Base-by-base conservation (phyloP, 2,797 vertebrate species). In the Acropternis orthonyx region DNA sequence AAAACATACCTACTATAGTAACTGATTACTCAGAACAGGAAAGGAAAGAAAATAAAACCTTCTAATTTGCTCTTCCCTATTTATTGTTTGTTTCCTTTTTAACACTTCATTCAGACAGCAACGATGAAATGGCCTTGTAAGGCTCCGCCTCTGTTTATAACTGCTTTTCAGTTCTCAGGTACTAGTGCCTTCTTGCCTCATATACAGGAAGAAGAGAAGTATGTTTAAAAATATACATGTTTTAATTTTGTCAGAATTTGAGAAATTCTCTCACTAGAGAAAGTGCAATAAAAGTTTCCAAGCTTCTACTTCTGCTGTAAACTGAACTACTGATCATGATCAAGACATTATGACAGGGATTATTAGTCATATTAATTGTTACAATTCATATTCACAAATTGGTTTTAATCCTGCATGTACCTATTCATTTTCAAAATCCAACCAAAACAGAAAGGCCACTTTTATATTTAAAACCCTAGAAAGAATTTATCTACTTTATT, bases 61-160 rank as follows among this genome's bases (percentile, higher is more conserved):
- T 59, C 67, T 77, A 30, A 85, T 39, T 89, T 37, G 54, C 8
- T 86, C n/a, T 78, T 91, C 37, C 52, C 32, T 82, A 26, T 67
- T 85, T 93, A 78, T 52, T 82, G 56, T 59, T 90, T 88, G 49
- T 63, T 91, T 95, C 55, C 43, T 73, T 88, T 89, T 59, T 46
- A 92, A 82, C 46, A 68, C 69, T 78, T 90, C 32, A 41, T 73
- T 88, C 88, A 86, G 71, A 76, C 23, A 79, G 56, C 27, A 88
- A 51, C 63, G 90, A 73, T 51, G 51, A 72, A 78, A 91, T 9
- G 30, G 83, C 54, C 77, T 87, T 67, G 46, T 61, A 67, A 74
- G 63, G 56, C 48, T 90, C 44, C 44, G 37, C 5, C 63, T 69
- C 79, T 93, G 24, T n/a, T 89, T 71, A 82, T 21, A 63, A 62